These are phyloP conservation scores for Drosophila eugracilis DNA, from an alignment of 1,140 invertebrate species.

Conservation along the genomic window DNA sequence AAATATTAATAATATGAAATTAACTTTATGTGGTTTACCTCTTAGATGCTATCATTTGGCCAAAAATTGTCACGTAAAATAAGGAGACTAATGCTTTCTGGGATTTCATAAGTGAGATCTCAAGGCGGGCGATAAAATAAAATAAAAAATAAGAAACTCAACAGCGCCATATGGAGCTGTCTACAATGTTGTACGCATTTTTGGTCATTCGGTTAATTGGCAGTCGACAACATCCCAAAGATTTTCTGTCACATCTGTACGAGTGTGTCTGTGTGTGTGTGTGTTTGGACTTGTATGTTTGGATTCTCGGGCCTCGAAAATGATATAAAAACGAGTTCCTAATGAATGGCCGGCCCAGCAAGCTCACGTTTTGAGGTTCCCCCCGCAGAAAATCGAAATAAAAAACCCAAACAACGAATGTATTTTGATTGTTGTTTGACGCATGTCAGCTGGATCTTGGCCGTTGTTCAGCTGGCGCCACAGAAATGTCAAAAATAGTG, in stretches of 20 bases:
- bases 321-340: conserved; percentile 71
- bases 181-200: conserved; percentile 45
- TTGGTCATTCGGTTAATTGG: conserved; percentile 72
- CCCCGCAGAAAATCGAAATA: not conserved
- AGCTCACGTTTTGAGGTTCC: conserved; percentile 70
- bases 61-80: conserved; percentile 66
- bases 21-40: not conserved
- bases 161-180: conserved; percentile 34
- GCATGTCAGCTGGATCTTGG: conserved; percentile 72
- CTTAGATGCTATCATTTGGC: not conserved
- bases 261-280: conserved; percentile 1
- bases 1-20: not conserved
- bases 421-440: conserved; percentile 83
- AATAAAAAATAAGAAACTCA: conserved; percentile 20
- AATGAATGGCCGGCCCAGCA: conserved; percentile 79
- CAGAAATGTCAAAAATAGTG: conserved; percentile 83
- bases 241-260: conserved; percentile 61
- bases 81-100: conserved; percentile 72
- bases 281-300: conserved; percentile 20
- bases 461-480: conserved; percentile 66
- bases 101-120: conserved; percentile 75
- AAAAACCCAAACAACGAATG: conserved; percentile 48
- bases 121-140: conserved; percentile 59
- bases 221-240: conserved; percentile 71
- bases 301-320: conserved; percentile 35